Base-by-base conservation (phyloP, 2,113 vertebrate genomes). In the Plecotus auritus region DNA sequence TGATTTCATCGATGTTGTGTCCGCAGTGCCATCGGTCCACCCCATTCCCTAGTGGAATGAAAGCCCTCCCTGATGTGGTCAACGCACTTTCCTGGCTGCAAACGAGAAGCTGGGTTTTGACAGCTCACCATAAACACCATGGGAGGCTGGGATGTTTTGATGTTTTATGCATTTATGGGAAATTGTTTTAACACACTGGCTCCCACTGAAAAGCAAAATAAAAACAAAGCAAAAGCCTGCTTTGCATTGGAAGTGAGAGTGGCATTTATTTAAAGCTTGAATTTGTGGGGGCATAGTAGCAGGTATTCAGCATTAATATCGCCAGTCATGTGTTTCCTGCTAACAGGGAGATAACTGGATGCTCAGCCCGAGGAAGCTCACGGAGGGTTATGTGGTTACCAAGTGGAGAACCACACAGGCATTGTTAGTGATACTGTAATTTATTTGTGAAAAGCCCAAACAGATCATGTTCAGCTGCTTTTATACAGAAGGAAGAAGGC, bases 81-180 rank as follows among this genome's bases (percentile, higher is more conserved):
- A 86, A 73, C 66, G 56, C 30, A 84, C 47, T 82, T n/a, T 80
- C 85, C 70, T 12, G 91, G 49, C 56, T 88, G 30, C 40, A 56
- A 20, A 80, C 72, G 59, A 80, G 80, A 95, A 84, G 30, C 82
- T 54, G 76, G 59, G 22, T 69, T 94, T 95, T 96, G 93, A 93
- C 85, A 91, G 85, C 47, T 86, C 26, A 0, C 22, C 37, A 64
- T 61, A 80, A 94, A 81, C 13, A 76, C 22, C 6, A 7, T n/a
- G 49, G 11, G 69, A 73, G 85, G 42, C 77, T 59, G 69, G 78
- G 73, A 54, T 84, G 10, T 70, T 66, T 78, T 7, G 1, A 3
- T 94, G 90, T 88, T 96, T 90, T 74, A 59, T 94, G 73, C 77
- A 67, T 93, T 88, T 88, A 54, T 72, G 70, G 88, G 67, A 92